These are phyloP conservation scores for Cotesia congregata DNA, from an alignment of 2,888 invertebrate genomes.

Conservation along the genomic window DNA sequence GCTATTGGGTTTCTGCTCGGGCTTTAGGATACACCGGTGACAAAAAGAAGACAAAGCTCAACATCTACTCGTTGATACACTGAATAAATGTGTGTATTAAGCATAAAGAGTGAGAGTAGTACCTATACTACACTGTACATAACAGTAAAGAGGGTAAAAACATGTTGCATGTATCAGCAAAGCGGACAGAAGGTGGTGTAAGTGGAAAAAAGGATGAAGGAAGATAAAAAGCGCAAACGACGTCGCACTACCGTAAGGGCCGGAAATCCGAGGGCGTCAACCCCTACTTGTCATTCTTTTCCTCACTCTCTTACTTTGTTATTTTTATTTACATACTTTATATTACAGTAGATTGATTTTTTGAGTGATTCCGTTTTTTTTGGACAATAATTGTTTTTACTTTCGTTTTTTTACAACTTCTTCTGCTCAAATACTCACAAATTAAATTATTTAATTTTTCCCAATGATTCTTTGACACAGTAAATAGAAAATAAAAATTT, in stretches of 20 bases:
- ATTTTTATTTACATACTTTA: slow-evolving; percentile 62
- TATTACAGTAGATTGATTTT: slow-evolving; percentile 10
- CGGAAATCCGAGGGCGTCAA: slow-evolving; percentile 69
- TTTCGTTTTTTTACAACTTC: too few relatives aligned
- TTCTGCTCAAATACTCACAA: too few relatives aligned
- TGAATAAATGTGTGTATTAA: slow-evolving; percentile 9
- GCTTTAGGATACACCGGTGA: slow-evolving; percentile 44
- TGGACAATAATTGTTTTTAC: too few relatives aligned
- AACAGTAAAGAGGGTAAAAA: slow-evolving; percentile 36
- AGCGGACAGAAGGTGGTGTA: slow-evolving; percentile 46
- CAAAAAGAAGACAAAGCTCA: slow-evolving; percentile 34
- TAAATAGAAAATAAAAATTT: neutral
- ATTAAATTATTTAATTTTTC: too few relatives aligned
- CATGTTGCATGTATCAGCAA: slow-evolving; percentile 15
- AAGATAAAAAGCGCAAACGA: slow-evolving; percentile 49
- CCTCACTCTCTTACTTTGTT: slow-evolving; percentile 5
- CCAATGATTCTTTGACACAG: too few relatives aligned
- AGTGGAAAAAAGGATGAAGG: slow-evolving; percentile 43
- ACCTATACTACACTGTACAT: too few relatives aligned
- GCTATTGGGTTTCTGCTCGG: slow-evolving; percentile 66
- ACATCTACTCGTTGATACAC: neutral
- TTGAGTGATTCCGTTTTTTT: too few relatives aligned
- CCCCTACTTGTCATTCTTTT: slow-evolving; percentile 50
- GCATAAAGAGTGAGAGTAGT: neutral
- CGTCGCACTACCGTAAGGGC: slow-evolving; percentile 52